These are phyloP conservation scores for Poecile atricapillus DNA, from an alignment of 2,113 vertebrate species.

Conservation along the genomic window DNA sequence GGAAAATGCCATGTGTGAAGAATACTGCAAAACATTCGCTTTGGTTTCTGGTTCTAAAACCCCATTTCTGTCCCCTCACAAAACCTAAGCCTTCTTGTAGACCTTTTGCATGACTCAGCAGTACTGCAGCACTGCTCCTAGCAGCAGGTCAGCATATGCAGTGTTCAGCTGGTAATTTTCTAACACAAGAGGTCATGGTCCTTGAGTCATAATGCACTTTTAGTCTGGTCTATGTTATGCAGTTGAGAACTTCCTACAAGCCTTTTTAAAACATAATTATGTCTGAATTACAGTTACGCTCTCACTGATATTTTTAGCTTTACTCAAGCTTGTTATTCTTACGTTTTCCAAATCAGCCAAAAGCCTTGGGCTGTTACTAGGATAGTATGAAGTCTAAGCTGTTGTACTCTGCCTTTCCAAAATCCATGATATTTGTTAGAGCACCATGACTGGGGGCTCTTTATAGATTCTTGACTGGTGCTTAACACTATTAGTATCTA, in stretches of 20 bases:
- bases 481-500: background rate
- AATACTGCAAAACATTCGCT: background rate
- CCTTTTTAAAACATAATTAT: background rate
- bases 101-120: background rate
- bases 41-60: background rate
- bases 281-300: background rate
- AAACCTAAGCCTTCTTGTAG: background rate
- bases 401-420: background rate
- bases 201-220: background rate
- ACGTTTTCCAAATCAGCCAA: background rate
- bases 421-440: background rate
- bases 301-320: background rate
- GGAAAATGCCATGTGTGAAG: background rate
- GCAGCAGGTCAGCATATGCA: background rate
- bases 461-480: background rate
- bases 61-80: accelerated
- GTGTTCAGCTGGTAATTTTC: background rate
- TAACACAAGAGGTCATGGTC: background rate
- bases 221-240: background rate
- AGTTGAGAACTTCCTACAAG: background rate
- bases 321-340: background rate
- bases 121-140: background rate
- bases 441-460: background rate
- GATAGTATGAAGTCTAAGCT: background rate
- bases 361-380: background rate